phyloP scores from a whole-genome alignment of 2,888 invertebrate species.

The Phymatocera aterrima region DNA sequence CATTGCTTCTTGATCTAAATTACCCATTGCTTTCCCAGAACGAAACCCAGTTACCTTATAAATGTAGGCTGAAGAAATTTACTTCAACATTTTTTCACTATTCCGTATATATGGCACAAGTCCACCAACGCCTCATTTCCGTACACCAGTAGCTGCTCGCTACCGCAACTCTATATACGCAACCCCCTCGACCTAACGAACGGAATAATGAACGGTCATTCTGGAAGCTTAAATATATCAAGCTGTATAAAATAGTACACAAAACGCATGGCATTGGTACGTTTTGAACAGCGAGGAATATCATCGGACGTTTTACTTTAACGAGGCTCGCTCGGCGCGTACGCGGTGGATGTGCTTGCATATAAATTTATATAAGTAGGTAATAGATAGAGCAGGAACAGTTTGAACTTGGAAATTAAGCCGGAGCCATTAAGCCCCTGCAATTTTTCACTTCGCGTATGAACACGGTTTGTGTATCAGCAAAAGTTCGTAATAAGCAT shows the following conservation, averaged over 20 bases:
- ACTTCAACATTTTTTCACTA: slow-evolving; percentile 9
- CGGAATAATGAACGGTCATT: too few relatives aligned
- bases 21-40: slow-evolving; percentile 17
- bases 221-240: too few relatives aligned
- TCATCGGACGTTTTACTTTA: neutral
- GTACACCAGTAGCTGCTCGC: neutral
- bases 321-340: neutral
- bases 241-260: too few relatives aligned
- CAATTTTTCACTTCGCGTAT: neutral
- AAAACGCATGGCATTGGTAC: neutral
- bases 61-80: slow-evolving; percentile 31
- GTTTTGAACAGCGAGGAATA: neutral
- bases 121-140: slow-evolving; percentile 10
- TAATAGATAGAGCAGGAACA: slow-evolving; percentile 17
- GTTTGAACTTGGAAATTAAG: neutral
- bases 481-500: slow-evolving; percentile 37
- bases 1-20: slow-evolving; percentile 16
- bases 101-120: neutral
- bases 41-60: slow-evolving; percentile 14
- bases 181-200: neutral
- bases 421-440: slow-evolving; percentile 14
- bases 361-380: neutral
- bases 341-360: neutral
- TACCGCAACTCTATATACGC: slow-evolving; percentile 8
- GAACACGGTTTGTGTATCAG: neutral